Evolutionary conservation across 2,797 vertebrate genomes (phyloP).

Genomic region (Chaetodon trifasciatus): DNA sequence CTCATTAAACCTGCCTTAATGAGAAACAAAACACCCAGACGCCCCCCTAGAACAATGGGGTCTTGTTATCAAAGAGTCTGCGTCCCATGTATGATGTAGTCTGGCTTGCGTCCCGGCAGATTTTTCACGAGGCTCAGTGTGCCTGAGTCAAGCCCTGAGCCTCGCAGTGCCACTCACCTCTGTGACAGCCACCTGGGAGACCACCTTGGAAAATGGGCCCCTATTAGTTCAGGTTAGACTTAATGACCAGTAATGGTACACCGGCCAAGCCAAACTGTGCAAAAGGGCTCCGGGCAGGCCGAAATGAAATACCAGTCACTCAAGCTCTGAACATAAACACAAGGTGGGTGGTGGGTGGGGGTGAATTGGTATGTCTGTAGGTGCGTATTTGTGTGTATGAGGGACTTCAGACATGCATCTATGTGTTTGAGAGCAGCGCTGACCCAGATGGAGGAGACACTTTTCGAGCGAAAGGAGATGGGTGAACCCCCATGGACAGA

Average conservation of each 20-base stretch:
- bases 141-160: slow-evolving; percentile 49
- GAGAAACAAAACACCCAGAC: slow-evolving; percentile 70
- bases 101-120: slow-evolving; percentile 60
- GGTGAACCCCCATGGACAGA: slow-evolving; percentile 59
- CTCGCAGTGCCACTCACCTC: slow-evolving; percentile 71
- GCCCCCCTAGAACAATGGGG: slow-evolving; percentile 73
- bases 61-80: slow-evolving; percentile 74
- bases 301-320: slow-evolving; percentile 86
- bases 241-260: slow-evolving; percentile 87
- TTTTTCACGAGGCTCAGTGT: slow-evolving; percentile 58
- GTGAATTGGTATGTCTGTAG: slow-evolving; percentile 67
- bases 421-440: slow-evolving; percentile 47
- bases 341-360: slow-evolving; percentile 70
- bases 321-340: slow-evolving; percentile 83
- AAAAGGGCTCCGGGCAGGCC: slow-evolving; percentile 70
- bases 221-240: slow-evolving; percentile 87
- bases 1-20: slow-evolving; percentile 80
- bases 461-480: slow-evolving; percentile 51
- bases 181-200: slow-evolving; percentile 83
- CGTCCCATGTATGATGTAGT: slow-evolving; percentile 49
- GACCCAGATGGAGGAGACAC: slow-evolving; percentile 59
- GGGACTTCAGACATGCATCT: slow-evolving; percentile 36
- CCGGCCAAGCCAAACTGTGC: slow-evolving; percentile 79
- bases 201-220: slow-evolving; percentile 84
- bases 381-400: slow-evolving; percentile 52